Evolutionary conservation across 2,113 vertebrate genomes (phyloP).

Genomic region (Haliaeetus leucogaster): DNA sequence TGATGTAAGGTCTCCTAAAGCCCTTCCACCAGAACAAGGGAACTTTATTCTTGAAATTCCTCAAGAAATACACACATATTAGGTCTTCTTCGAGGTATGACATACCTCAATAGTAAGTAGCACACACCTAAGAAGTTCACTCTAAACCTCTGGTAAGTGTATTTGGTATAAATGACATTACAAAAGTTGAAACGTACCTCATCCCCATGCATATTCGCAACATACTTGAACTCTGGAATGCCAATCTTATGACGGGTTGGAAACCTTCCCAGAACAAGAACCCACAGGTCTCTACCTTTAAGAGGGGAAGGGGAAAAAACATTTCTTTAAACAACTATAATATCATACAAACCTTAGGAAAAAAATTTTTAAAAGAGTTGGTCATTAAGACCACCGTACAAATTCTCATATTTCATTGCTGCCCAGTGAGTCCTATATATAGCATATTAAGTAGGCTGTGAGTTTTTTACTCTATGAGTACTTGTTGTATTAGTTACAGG

Average conservation of each 20-base stretch:
- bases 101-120: not conserved
- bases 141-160: not conserved
- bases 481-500: not conserved
- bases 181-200: constrained; percentile 80
- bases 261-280: constrained; percentile 82
- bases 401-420: not conserved
- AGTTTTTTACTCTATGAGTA: not conserved
- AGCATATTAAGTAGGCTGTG: not conserved
- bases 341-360: constrained; percentile 9
- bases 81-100: not conserved
- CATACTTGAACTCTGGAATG: constrained; percentile 92
- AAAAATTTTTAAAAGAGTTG: not conserved
- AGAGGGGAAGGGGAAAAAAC: constrained; percentile 59
- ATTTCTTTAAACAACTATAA: constrained; percentile 41
- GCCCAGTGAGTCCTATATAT: not conserved
- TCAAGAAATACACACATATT: not conserved
- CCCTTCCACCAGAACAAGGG: not conserved
- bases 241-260: constrained; percentile 82
- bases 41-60: not conserved
- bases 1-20: not conserved
- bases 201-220: constrained; percentile 94
- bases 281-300: constrained; percentile 90
- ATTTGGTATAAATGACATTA: constrained; percentile 21
- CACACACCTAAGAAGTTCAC: not conserved
- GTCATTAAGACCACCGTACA: not conserved